Evolutionary conservation across 2,888 invertebrate species (phyloP).

Genomic region (Oscheius sp.): DNA sequence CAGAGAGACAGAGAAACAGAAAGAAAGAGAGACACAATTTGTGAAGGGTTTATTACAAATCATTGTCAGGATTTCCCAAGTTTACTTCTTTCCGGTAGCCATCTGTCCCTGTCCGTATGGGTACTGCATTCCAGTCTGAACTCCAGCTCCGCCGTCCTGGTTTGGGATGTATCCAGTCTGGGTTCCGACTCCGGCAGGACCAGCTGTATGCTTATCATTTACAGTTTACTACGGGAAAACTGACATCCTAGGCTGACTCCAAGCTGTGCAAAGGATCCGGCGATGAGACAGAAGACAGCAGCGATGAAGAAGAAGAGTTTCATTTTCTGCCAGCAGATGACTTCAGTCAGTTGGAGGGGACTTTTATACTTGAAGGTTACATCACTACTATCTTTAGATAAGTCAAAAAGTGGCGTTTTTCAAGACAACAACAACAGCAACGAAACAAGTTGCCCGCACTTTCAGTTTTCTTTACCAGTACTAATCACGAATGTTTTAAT

Average conservation of each 20-base stretch:
- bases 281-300: slow-evolving; percentile 7
- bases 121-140: background rate
- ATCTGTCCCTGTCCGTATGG: background rate
- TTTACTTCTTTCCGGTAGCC: background rate
- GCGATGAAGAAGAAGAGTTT: slow-evolving; percentile 3
- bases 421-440: no score
- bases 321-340: background rate
- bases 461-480: no score
- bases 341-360: background rate
- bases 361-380: no score
- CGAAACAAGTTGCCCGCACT: no score
- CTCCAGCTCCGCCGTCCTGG: background rate
- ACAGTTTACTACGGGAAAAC: background rate
- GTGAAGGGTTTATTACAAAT: no score
- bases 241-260: background rate
- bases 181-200: background rate
- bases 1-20: no score
- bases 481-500: no score
- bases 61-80: no score
- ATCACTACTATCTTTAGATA: no score
- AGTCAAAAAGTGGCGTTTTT: no score
- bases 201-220: background rate
- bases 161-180: background rate
- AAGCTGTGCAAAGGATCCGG: background rate
- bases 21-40: no score